Base-by-base conservation (phyloP, 2,888 invertebrate species). In the Elegia similella region DNA sequence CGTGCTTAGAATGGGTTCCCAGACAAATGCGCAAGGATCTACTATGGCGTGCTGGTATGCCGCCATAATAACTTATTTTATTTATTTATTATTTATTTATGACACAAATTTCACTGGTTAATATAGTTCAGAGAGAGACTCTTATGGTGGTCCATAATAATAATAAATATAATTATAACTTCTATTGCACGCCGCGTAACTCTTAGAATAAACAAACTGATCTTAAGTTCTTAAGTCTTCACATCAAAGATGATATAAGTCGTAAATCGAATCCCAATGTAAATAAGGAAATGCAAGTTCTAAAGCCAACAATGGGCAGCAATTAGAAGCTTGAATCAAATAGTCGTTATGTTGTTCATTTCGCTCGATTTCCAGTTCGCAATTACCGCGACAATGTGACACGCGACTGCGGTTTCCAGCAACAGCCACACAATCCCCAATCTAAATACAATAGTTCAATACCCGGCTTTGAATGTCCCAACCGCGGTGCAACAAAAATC, bases 361-460 rank as follows among this genome's bases (percentile, higher is more conserved):
- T 53, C 30, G 16, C 23, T 43, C 42, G 42, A 13, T 15, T 43
- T 34, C 17, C 38, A 47, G 38, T 46, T 38, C 12, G 23, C 55
- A 44, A 34, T 46, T 47, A 55, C 55, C 23, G 2, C 38, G 34
- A 46, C 55, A 34, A 55, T 44, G 17, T 32, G 32, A 34, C 55
- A 55, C 47, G 34, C 43, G 46, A 17, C 55, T 15, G n/a, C 38
- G 38, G 32, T 32, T 46, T 55, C 44, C 38, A 55, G 55, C 46
- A 38, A 55, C 44, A 47, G 13, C 55, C 44, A 38, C 47, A 55
- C 55, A 55, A 55, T 55, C 47, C 46, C 47, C 55, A 55, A 55
- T 55, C 55, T 55, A 46, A 55, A 55, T 55, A 55, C 55, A 55
- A 55, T 55, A 55, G 46, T 55, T 55, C 55, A 47, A 55, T 55